Percentiles rank a stretch among this genome's conserved stretches.
phyloP scores from a whole-genome alignment of 2,888 invertebrate genomes.

The Ditylenchus weischeri region DNA sequence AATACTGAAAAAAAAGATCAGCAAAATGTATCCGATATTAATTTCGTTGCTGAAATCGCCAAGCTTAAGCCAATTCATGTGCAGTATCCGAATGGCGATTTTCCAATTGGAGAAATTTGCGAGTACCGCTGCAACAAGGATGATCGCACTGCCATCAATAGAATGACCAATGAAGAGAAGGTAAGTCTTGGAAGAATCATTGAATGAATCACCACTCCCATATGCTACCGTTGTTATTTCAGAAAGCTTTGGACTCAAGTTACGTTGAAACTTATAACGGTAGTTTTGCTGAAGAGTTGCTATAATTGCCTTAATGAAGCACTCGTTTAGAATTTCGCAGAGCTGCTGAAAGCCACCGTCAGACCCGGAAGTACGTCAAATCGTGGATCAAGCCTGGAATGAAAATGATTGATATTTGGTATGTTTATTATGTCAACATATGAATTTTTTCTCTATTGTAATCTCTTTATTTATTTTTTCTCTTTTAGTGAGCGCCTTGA shows the following conservation, averaged over 20 bases:
- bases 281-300: no score
- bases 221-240: no score
- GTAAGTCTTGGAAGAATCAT: slow-evolving; percentile 59
- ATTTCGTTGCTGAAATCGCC: slow-evolving; percentile 39
- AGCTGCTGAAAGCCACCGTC: slow-evolving; percentile 95
- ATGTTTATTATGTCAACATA: slow-evolving; percentile 26
- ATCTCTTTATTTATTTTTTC: background rate
- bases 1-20: slow-evolving; percentile 9
- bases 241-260: slow-evolving; percentile 75
- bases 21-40: slow-evolving; percentile 21
- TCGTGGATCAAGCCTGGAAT: slow-evolving; percentile 94
- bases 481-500: slow-evolving; percentile 80
- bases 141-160: slow-evolving; percentile 53
- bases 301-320: no score
- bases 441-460: background rate
- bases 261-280: slow-evolving; percentile 73
- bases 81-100: slow-evolving; percentile 77
- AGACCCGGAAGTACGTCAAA: slow-evolving; percentile 86
- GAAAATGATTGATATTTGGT: slow-evolving; percentile 96
- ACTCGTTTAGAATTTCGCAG: slow-evolving; percentile 70
- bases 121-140: slow-evolving; percentile 45
- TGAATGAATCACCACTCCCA: no score
- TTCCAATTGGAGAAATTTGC: slow-evolving; percentile 71
- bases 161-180: slow-evolving; percentile 67
- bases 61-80: slow-evolving; percentile 66